Evolutionary conservation across 2,113 vertebrate genomes (phyloP).

Genomic region (Orientallactaga bullata): DNA sequence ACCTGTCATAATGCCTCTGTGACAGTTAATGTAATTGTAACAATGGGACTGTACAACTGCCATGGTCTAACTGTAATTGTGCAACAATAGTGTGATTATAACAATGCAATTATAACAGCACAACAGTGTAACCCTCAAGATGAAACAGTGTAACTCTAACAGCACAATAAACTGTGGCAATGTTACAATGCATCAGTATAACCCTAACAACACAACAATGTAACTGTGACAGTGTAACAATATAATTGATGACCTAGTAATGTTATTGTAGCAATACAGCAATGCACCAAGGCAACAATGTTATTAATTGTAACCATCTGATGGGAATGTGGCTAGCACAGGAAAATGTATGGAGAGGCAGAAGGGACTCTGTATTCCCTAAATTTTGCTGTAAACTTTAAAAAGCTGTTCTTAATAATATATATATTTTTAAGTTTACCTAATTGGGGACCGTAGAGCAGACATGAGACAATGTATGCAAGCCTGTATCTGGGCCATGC

Average conservation of each 20-base stretch:
- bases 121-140: no score
- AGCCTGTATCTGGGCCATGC: accelerated
- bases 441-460: neutral
- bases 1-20: no score
- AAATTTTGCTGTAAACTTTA: neutral
- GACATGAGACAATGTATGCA: accelerated
- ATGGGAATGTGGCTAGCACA: neutral
- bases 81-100: no score
- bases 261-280: no score
- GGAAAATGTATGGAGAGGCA: no score
- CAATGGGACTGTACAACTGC: no score
- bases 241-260: neutral
- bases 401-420: neutral
- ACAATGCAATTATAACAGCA: no score
- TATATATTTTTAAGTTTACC: no score
- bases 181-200: neutral
- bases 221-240: neutral
- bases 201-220: neutral
- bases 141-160: no score
- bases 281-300: neutral
- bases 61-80: no score
- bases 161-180: neutral
- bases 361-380: neutral
- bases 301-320: neutral
- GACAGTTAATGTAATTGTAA: no score